Conservation (phyloP, 2,113 vertebrate genomes). For the Erinaceus europaeus region DNA sequence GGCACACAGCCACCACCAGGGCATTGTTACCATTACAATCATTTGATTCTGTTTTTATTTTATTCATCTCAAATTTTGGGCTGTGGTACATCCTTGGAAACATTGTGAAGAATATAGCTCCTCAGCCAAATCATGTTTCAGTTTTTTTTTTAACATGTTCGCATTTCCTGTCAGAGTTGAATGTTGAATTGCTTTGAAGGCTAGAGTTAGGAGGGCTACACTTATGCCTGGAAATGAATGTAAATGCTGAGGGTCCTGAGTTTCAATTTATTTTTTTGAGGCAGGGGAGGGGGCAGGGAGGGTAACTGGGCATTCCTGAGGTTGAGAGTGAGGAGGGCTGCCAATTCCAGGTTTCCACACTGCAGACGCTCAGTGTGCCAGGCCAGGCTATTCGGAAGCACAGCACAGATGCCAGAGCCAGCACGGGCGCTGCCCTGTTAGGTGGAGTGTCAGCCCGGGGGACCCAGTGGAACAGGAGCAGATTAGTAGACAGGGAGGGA, state of each 20-base stretch:
- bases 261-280: no score
- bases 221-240: not conserved
- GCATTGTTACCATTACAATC: not conserved
- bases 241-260: not conserved
- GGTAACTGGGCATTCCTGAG: not conserved
- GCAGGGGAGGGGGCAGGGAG: no score
- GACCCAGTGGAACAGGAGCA: conserved; percentile 42
- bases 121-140: conserved; percentile 49
- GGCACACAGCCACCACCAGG: not conserved
- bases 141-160: conserved; percentile 59
- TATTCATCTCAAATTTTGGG: not conserved
- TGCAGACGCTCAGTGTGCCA: not conserved
- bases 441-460: conserved; percentile 23
- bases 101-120: conserved; percentile 23
- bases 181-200: conserved; percentile 52
- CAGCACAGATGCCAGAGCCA: not conserved
- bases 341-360: not conserved
- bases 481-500: conserved; percentile 74
- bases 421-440: not conserved
- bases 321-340: no score
- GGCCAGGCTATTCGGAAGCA: not conserved
- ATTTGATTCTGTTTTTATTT: not conserved
- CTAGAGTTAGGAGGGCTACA: conserved; percentile 21
- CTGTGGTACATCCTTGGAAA: conserved; percentile 27
- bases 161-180: conserved; percentile 65